Base-by-base conservation (phyloP, 2,113 vertebrate species). In the Carassius carassius region DNA sequence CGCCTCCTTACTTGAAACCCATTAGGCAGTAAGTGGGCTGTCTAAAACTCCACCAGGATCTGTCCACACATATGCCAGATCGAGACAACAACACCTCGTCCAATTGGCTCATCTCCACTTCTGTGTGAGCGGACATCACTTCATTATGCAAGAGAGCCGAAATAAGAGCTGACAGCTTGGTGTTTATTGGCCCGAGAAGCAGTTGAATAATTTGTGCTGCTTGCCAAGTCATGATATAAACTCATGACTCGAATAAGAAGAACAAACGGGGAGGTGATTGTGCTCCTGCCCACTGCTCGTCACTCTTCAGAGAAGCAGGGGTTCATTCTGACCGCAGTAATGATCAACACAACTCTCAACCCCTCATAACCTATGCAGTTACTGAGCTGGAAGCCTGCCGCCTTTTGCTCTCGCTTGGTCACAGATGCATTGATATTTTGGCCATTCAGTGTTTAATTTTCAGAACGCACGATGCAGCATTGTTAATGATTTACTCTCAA, bases 91-190 rank as follows among this genome's bases (percentile, higher is more conserved):
- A n/a, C 32, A 56, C 29, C 29, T 5, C 17, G 17, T 35, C 83
- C 86, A 91, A 92, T 89, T 93, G 90, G 90, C 90, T 92, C 92
- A 91, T 73, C 86, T 89, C 86, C 87, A 86, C 86, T 84, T 89
- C 87, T 91, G 83, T 17, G 41, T 87, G 78, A 91, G 89, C 85
- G 35, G 72, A 84, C 87, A 86, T 89, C 91, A 47, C 84, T 92
- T 80, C 89, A 93, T 91, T 90, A 92, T 91, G 89, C 90, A 93
- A 86, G 73, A 51, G 62, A 90, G 83, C 86, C 5, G 69, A 91
- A 94, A 93, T 89, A 90, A 89, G 86, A 91, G 85, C 86, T 91
- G 89, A 81, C 90, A 89, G 84, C 89, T 91, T 84, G 85, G 85
- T 89, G 87, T 21, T 75, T 89, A 86, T 90, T 86, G 67, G 79